Base-by-base conservation (phyloP, 92 coral and sea anemone genomes). In the Ricordea florida region DNA sequence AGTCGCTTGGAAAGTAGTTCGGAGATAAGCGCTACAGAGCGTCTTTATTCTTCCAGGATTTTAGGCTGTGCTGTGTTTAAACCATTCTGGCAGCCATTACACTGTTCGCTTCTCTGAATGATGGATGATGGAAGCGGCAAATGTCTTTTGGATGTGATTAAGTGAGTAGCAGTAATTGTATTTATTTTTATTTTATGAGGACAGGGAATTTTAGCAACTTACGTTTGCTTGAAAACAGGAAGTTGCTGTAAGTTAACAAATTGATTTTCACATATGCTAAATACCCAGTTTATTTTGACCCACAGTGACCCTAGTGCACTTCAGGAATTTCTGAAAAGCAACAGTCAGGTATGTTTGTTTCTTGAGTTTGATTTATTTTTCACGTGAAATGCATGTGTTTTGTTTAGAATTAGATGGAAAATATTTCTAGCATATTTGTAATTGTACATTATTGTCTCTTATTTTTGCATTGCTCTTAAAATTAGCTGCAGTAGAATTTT, bases 111-210 rank as follows among this genome's bases (percentile, higher is more conserved):
- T 26, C 29, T 38, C 29, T 37, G 61, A 87, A 76, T 66, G 40
- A 94, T 94, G 98, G 98, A 94, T 53, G 96, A 92, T 85, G 97
- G 93, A 43, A 75, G 71, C 35, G 81, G 85, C 31, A 94, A 89
- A 67, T 94, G 98, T 69, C 79, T 94, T 13, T 72, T 94, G 77
- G 98, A 94, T 69, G 98, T 94, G 57, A 94, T 94, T 77, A 89
- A 88, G 98, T 94, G 72, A 89, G 72, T 51, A 32, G 26, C 45
- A 36, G 30, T 36, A 56, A 17, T 35, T 56, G 14, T 43, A 18
- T 42, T 58, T 17, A 30, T 30, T 28, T 20, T 66, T 6, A 9
- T n/a, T n/a, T n/a, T n/a, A n/a, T n/a, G n/a, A n/a, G n/a, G n/a
- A n/a, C n/a, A n/a, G n/a, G n/a, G n/a, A n/a, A n/a, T n/a, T n/a